These are phyloP conservation scores for Trogon melanurus DNA, from an alignment of 2,113 vertebrate species.

Conservation along the genomic window DNA sequence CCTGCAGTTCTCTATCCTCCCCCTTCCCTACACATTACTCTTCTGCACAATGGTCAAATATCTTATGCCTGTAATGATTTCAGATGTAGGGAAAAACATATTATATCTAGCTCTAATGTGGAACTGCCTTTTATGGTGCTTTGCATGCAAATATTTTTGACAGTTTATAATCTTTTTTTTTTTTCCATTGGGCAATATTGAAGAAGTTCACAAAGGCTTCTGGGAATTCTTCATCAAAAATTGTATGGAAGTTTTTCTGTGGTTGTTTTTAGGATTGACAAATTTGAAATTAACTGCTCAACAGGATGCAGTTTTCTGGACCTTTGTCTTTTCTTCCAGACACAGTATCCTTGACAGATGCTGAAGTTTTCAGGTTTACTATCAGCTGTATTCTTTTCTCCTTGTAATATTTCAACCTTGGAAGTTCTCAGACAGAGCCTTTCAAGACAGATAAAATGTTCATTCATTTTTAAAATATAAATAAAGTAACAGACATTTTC, in stretches of 20 bases:
- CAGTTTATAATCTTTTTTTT: background rate
- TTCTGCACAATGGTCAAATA: background rate
- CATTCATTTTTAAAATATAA: background rate
- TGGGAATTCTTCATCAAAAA: background rate
- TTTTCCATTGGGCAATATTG: background rate
- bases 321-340: background rate
- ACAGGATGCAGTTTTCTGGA: background rate
- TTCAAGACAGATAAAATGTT: background rate
- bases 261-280: background rate
- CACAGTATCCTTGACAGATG: background rate
- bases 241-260: background rate
- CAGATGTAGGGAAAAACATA: background rate
- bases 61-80: background rate
- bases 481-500: background rate
- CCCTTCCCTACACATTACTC: accelerated
- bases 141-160: background rate
- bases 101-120: background rate
- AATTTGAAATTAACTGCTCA: background rate
- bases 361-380: background rate
- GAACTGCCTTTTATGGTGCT: background rate
- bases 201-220: background rate
- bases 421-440: background rate
- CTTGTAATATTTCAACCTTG: background rate
- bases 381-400: background rate
- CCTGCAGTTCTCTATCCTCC: background rate